Evolutionary conservation across 2,888 invertebrate genomes (phyloP), one percentile per base, ranked within the genome.

Genomic region (Odontocerum albicorne): DNA sequence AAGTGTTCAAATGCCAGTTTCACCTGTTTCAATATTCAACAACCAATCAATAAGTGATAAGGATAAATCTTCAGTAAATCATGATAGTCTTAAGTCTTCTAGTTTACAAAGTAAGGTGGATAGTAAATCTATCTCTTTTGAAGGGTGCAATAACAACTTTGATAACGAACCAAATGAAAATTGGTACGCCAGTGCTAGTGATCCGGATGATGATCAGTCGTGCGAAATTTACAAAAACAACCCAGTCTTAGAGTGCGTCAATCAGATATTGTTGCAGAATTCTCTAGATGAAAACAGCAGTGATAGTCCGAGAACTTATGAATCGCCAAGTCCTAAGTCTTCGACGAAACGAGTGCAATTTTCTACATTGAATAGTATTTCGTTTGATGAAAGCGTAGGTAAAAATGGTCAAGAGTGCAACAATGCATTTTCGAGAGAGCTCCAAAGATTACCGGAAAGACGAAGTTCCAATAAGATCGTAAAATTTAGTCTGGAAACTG

Each of bases 201-300:
- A 89, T 66, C 86, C 85, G 38, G 90, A 90, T 66, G 88, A 88
- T 62, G 82, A 85, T 59, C 83, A 85, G 52, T 81, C 84, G 16
- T 80, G 81, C 66, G 85, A 85, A 66, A 82, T 85, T 63, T 86
- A 87, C 63, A 83, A 86, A 68, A 89, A 90, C 63, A 92, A 91
- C 72, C 91, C 91, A 1, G 91, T 92, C 4, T 71, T 92, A 44
- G 91, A 92, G 70, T 91, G 91, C 66, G 90, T 92, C 62, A 91
- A 91, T 73, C 91, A 88, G 72, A 92, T 92, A 64, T 72, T 92
- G 32, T 71, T 92, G 21, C 87, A 90, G 64, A 90, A 91, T 67
- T 82, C 83, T 15, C 75, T 83, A 68, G 83, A 83, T 59, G 84
- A 78, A 55, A 79, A 77, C 63, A 76, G 75, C 59, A 75, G 75